phyloP scores from a whole-genome alignment of 1,140 invertebrate species.

The Drosophila sturtevanti region DNA sequence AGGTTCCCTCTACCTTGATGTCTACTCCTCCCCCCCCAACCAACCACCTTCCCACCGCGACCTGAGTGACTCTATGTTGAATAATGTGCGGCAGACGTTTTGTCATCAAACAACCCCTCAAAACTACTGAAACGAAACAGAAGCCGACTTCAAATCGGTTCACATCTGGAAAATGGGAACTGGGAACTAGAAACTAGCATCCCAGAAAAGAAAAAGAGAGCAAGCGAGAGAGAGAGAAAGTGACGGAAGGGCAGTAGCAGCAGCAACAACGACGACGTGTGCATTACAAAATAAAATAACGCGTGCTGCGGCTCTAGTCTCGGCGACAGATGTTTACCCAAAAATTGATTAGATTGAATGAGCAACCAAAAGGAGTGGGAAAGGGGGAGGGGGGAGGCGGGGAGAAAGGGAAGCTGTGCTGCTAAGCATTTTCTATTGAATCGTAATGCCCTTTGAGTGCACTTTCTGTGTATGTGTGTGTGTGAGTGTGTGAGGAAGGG shows the following conservation, averaged over 20 bases:
- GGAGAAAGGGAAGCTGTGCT: slow-evolving; percentile 7
- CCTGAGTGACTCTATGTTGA: slow-evolving; percentile 33
- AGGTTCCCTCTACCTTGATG: neutral
- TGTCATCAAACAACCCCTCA: slow-evolving; percentile 62
- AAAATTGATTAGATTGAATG: slow-evolving; percentile 63
- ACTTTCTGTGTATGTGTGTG: too few relatives aligned
- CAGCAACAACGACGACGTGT: too few relatives aligned
- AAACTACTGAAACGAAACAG: slow-evolving; percentile 4
- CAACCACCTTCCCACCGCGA: neutral
- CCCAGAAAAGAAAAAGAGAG: neutral
- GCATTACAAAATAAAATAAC: slow-evolving; percentile 73
- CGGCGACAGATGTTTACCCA: slow-evolving; percentile 74
- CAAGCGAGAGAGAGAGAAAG: neutral
- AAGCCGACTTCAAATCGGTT: slow-evolving; percentile 13
- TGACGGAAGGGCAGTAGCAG: slow-evolving; percentile 14
- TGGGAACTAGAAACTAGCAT: slow-evolving; percentile 2
- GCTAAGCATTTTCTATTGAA: slow-evolving; percentile 43
- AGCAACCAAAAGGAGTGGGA: neutral
- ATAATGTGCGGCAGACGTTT: slow-evolving; percentile 67
- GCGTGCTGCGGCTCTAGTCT: slow-evolving; percentile 47
- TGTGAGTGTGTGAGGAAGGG: slow-evolving; percentile 5
- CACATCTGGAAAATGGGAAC: slow-evolving; percentile 65
- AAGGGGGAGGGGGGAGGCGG: slow-evolving; percentile 2
- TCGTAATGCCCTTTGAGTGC: slow-evolving; percentile 52
- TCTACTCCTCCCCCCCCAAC: neutral